These are phyloP conservation scores for Myrmecobius fasciatus DNA, from an alignment of 2,113 vertebrate species.

Conservation along the genomic window DNA sequence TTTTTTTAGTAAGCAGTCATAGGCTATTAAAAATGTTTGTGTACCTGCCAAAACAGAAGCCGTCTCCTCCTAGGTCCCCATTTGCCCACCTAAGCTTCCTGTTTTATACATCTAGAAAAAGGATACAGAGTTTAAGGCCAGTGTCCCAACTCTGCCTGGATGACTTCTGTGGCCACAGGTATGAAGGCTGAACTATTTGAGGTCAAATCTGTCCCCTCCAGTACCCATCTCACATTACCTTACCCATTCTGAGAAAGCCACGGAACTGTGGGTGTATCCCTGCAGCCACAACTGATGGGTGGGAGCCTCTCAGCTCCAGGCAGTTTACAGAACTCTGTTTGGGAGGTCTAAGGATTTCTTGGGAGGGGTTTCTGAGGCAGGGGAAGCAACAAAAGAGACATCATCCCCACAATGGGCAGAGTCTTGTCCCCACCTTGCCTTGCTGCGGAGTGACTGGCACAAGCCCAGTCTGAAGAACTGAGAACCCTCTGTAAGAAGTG, in stretches of 20 bases:
- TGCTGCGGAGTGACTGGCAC: neutral
- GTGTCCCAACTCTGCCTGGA: neutral
- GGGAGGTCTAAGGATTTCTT: neutral
- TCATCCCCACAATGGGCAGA: neutral
- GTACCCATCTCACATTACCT: neutral
- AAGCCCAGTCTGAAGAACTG: neutral
- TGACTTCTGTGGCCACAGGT: neutral
- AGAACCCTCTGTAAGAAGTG: neutral
- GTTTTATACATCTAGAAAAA: neutral
- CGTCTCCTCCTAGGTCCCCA: neutral
- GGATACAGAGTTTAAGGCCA: neutral
- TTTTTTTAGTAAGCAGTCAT: neutral
- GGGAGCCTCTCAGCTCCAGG: neutral
- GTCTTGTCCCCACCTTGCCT: neutral
- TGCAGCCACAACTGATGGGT: neutral
- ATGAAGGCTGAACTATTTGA: neutral
- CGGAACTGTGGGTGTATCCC: neutral
- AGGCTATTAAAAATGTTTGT: neutral
- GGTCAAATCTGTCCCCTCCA: neutral
- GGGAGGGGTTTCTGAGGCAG: neutral
- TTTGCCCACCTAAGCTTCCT: neutral
- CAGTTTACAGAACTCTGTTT: neutral
- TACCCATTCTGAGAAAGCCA: neutral
- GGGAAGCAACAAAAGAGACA: neutral
- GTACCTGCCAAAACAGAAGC: neutral